A percentile compares a stretch with the other conserved stretches of the same genome.
Evolutionary conservation across 2,113 vertebrate genomes (phyloP).

Genomic region (Gadus macrocephalus): DNA sequence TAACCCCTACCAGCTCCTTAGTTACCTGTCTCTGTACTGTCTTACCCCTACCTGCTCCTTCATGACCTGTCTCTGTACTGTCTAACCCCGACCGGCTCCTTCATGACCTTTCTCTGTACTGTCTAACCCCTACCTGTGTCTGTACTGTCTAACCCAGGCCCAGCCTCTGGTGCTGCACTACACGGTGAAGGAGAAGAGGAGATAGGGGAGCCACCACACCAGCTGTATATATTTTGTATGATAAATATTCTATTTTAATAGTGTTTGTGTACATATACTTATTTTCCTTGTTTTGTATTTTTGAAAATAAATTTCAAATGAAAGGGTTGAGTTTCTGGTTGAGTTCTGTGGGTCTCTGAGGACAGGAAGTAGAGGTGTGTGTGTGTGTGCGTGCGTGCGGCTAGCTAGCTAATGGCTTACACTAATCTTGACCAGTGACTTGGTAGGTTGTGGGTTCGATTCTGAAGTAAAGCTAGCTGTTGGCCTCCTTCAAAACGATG

Average conservation of each 20-base stretch:
- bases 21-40: too few relatives aligned
- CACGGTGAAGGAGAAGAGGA: constrained; percentile 76
- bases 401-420: too few relatives aligned
- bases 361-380: neutral
- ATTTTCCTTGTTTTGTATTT: constrained; percentile 79
- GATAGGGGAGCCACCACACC: constrained; percentile 59
- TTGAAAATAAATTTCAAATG: constrained; percentile 74
- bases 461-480: too few relatives aligned
- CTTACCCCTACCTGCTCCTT: too few relatives aligned
- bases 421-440: too few relatives aligned
- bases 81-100: too few relatives aligned
- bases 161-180: constrained; percentile 78
- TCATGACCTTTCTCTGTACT: too few relatives aligned
- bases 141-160: constrained; percentile 48
- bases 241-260: constrained; percentile 83
- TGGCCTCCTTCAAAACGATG: too few relatives aligned
- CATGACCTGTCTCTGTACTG: too few relatives aligned
- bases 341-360: neutral
- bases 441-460: too few relatives aligned
- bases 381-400: too few relatives aligned
- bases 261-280: constrained; percentile 76
- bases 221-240: constrained; percentile 77
- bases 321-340: constrained; percentile 25
- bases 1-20: too few relatives aligned
- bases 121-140: neutral